Evolutionary conservation across 2,888 invertebrate species (phyloP).

Genomic region (Ethmia dodecea): DNA sequence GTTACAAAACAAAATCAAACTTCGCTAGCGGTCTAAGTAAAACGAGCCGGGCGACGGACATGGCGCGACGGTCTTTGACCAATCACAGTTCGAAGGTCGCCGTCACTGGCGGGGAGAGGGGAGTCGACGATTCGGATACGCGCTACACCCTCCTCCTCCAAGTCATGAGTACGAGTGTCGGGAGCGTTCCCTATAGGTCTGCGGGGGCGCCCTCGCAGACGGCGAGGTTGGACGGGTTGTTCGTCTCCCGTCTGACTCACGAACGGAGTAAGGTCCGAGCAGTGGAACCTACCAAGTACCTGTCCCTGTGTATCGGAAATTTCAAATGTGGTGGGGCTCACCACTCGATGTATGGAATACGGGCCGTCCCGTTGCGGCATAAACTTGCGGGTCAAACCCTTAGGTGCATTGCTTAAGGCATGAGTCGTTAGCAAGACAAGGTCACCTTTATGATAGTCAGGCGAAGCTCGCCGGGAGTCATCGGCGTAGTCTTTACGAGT

Average conservation of each 20-base stretch:
- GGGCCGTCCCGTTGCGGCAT: neutral
- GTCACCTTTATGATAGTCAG: conserved; percentile 3
- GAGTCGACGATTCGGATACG: no score
- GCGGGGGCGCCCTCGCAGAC: neutral
- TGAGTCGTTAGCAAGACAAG: conserved; percentile 7
- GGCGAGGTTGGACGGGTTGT: neutral
- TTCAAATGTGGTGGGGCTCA: neutral
- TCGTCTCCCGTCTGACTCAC: neutral
- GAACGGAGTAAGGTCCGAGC: neutral
- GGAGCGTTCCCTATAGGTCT: neutral
- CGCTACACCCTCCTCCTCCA: neutral
- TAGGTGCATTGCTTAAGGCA: conserved; percentile 7
- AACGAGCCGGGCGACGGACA: no score
- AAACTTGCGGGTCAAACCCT: conserved; percentile 12
- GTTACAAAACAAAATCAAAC: no score
- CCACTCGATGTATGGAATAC: neutral
- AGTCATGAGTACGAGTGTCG: neutral
- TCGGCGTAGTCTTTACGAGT: neutral
- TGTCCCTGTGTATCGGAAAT: neutral
- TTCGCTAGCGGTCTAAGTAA: no score
- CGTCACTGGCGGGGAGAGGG: no score
- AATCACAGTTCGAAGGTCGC: no score
- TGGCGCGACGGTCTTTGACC: no score
- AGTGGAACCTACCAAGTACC: neutral
- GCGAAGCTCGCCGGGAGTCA: neutral